Conservation (phyloP, 2,888 invertebrate species). For the Epirrhoe alternata region DNA sequence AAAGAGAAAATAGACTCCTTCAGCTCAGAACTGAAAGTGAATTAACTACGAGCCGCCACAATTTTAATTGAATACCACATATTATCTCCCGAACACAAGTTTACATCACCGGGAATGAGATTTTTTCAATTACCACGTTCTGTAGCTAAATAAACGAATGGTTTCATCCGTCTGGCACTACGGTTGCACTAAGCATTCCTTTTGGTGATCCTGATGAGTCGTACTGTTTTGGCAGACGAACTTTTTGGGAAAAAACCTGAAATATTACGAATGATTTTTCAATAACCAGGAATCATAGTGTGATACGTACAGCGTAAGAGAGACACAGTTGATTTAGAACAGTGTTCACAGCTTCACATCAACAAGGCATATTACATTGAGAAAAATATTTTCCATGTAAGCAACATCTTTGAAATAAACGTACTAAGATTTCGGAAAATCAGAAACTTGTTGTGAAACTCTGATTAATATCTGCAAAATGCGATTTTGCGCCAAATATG, state of each 20-base stretch:
- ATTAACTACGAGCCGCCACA: conserved; percentile 24
- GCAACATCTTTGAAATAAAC: no score
- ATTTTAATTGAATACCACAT: conserved; percentile 41
- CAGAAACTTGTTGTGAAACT: no score
- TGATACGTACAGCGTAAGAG: no score
- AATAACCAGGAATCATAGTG: no score
- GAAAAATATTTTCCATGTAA: no score
- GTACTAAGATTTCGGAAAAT: no score
- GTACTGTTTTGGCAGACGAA: conserved; percentile 13
- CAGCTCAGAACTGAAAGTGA: conserved; percentile 16
- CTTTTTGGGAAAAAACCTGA: conserved; percentile 6
- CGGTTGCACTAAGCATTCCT: conserved; percentile 58
- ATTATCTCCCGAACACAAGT: conserved; percentile 57
- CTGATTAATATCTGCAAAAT: no score
- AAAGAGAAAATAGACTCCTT: conserved; percentile 9
- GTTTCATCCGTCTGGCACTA: conserved; percentile 50
- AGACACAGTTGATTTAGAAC: no score
- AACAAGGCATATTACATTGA: no score
- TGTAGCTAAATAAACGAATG: conserved; percentile 58
- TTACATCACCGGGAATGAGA: conserved; percentile 67
- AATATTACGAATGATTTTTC: not conserved
- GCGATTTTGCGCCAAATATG: no score
- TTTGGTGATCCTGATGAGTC: conserved; percentile 50
- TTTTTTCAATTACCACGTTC: conserved; percentile 74
- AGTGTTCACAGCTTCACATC: no score